A percentile compares a stretch with the other conserved stretches of the same genome.
These are phyloP conservation scores for Sycophila sp. DNA, from an alignment of 1,140 invertebrate species.

Conservation along the genomic window DNA sequence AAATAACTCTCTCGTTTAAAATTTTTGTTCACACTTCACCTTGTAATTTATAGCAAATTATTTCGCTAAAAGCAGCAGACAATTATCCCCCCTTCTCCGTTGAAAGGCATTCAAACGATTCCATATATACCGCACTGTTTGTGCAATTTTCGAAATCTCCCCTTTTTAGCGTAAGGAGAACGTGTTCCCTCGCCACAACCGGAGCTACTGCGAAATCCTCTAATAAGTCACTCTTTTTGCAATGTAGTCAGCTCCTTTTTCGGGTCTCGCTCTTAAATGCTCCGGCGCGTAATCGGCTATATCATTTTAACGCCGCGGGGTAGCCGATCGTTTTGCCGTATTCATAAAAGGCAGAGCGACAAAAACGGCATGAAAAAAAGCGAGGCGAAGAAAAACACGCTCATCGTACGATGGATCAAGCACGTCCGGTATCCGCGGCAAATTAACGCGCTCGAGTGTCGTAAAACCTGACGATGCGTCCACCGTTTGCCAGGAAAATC, in stretches of 20 bases:
- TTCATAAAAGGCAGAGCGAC: neutral
- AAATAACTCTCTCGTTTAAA: neutral
- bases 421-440: slow-evolving; percentile 2
- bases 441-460: slow-evolving; percentile 24
- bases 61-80: neutral
- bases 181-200: too few species aligned
- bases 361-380: neutral
- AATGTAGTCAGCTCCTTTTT: neutral
- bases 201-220: too few species aligned
- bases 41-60: slow-evolving; percentile 20
- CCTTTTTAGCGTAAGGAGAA: too few species aligned
- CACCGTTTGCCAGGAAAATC: neutral
- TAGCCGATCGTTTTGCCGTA: neutral
- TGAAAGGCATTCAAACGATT: neutral
- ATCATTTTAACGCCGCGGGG: neutral
- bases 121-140: neutral
- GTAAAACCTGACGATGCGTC: neutral
- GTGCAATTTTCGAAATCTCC: neutral
- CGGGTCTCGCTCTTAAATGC: neutral
- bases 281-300: neutral
- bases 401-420: slow-evolving; percentile 13
- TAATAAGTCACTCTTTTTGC: neutral
- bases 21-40: slow-evolving; percentile 8
- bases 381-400: neutral
- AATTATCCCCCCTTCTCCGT: neutral